A percentile compares a stretch with the other conserved stretches of the same genome.
Conservation (phyloP, 1,140 invertebrate species). For the Hydropsyche tenuis region DNA sequence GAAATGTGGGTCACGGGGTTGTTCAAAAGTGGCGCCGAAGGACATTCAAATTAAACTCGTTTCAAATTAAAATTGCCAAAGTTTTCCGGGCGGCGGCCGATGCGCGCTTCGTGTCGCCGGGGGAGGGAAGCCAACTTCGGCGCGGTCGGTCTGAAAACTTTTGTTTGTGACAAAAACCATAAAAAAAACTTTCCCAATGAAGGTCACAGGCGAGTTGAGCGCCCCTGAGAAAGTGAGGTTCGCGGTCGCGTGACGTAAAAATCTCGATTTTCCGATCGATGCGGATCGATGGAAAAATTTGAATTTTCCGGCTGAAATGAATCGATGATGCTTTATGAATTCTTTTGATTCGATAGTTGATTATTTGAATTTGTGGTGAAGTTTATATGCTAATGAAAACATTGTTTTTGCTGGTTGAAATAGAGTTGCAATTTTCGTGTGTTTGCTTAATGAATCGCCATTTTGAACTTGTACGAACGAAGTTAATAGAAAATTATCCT, state of each 20-base stretch:
- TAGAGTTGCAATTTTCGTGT: too few species aligned
- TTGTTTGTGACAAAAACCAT: conserved; percentile 51
- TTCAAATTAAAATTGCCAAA: conserved; percentile 51
- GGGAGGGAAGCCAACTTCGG: conserved; percentile 17
- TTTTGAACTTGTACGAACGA: too few species aligned
- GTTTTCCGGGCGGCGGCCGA: conserved; percentile 44
- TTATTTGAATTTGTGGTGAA: too few species aligned
- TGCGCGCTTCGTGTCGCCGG: conserved; percentile 36
- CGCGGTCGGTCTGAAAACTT: conserved; percentile 43
- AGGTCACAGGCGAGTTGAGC: conserved; percentile 44
- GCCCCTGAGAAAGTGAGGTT: conserved; percentile 23
- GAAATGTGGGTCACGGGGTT: conserved; percentile 13
- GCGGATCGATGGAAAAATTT: conserved; percentile 6
- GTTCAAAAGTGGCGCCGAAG: conserved; percentile 40
- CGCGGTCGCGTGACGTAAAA: too few species aligned
- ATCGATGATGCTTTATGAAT: neutral
- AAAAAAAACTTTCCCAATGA: conserved; percentile 48
- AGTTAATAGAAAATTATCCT: too few species aligned
- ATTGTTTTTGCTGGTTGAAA: too few species aligned
- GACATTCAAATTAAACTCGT: conserved; percentile 51
- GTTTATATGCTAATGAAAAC: too few species aligned
- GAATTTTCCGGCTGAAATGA: neutral
- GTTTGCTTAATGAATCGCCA: too few species aligned
- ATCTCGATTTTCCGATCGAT: conserved; percentile 8
- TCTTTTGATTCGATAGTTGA: too few species aligned